phyloP scores from a whole-genome alignment of 2,888 invertebrate species.

The Netelia virgata region DNA sequence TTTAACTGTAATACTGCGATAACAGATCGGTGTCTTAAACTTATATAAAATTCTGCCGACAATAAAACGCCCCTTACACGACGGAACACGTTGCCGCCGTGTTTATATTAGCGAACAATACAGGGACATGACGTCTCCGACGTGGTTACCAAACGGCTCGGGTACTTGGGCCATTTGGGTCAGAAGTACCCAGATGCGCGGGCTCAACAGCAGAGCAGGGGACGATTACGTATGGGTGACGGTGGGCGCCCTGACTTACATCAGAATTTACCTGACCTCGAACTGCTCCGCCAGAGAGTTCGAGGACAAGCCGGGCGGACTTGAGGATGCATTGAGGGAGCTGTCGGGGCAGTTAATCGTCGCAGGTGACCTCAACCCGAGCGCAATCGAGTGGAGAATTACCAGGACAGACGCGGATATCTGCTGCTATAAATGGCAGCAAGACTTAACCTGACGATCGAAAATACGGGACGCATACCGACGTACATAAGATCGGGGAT shows the following conservation, averaged over 20 bases:
- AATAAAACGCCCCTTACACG: no score
- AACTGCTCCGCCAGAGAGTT: no score
- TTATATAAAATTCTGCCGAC: no score
- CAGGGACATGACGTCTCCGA: background rate
- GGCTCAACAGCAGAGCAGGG: conserved; percentile 30
- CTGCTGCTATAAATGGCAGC: conserved; percentile 64
- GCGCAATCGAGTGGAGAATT: conserved; percentile 67
- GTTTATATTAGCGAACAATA: conserved; percentile 50
- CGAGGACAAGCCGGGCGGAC: no score
- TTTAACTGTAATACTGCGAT: no score
- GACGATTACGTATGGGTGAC: conserved; percentile 33
- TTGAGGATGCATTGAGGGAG: conserved; percentile 37
- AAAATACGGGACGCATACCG: no score
- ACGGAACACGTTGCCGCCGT: conserved; percentile 45
- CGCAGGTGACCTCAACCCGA: conserved; percentile 66
- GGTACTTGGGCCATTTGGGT: conserved; percentile 62
- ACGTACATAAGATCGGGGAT: no score
- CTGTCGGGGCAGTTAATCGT: no score
- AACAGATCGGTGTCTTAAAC: no score
- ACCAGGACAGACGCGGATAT: conserved; percentile 57
- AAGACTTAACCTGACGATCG: no score
- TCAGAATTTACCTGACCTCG: no score
- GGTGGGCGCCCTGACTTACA: conserved; percentile 32
- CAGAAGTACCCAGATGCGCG: background rate
- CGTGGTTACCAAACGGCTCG: conserved; percentile 32